Evolutionary conservation across 1,140 invertebrate species (phyloP).

Genomic region (Colletes gigas): DNA sequence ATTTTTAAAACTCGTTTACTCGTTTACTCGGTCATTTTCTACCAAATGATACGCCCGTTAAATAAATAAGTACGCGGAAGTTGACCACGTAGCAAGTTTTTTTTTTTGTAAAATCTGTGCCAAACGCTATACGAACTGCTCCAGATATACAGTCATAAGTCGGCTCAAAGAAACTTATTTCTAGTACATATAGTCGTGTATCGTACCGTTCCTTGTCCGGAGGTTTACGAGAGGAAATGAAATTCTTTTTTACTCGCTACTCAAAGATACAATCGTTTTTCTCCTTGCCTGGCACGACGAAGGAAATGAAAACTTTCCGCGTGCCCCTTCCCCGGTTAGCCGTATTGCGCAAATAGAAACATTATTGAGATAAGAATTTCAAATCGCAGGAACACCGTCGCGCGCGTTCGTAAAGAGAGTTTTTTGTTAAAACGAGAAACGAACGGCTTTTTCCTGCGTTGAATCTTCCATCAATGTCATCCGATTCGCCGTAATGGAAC

Average conservation of each 20-base stretch:
- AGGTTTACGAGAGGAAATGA: slow-evolving; percentile 60
- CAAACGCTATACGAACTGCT: slow-evolving; percentile 22
- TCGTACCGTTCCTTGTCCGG: slow-evolving; percentile 34
- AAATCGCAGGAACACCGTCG: not conserved
- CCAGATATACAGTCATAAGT: slow-evolving; percentile 25
- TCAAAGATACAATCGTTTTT: slow-evolving; percentile 59
- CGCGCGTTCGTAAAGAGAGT: not conserved
- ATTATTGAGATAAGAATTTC: slow-evolving; percentile 48
- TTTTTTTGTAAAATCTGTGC: slow-evolving; percentile 26
- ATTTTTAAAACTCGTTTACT: slow-evolving; percentile 6
- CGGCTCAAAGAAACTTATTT: slow-evolving; percentile 52
- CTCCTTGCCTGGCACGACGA: slow-evolving; percentile 5
- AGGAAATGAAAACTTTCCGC: slow-evolving; percentile 45
- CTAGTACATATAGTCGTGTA: slow-evolving; percentile 26
- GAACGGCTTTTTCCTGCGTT: not conserved
- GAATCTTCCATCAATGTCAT: not conserved
- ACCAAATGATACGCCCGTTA: too few species aligned
- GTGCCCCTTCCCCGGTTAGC: slow-evolving; percentile 1
- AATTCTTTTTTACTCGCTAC: slow-evolving; percentile 60
- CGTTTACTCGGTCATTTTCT: too few species aligned
- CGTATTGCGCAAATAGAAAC: slow-evolving; percentile 45
- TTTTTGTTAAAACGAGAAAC: not conserved
- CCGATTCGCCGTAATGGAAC: not conserved
- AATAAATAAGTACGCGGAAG: too few species aligned
- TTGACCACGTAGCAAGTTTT: too few species aligned